Evolutionary conservation across 2,797 vertebrate genomes (phyloP), one percentile per base, ranked within the genome.

Genomic region (Rhinella marina): DNA sequence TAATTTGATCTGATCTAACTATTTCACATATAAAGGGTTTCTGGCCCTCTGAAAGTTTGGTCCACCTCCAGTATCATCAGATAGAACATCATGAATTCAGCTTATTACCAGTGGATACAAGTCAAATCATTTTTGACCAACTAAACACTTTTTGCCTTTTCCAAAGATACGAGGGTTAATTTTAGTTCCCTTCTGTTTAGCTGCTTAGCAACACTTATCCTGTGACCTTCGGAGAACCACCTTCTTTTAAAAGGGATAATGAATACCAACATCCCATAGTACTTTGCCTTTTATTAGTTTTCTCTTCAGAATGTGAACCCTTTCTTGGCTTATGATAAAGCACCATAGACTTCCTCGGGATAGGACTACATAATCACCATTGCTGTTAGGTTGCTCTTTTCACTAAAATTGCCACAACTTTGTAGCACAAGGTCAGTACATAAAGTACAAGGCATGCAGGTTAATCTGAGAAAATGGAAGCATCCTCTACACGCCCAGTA

Each of bases 121-220:
- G 84, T 59, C 90, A 90, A 87, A 90, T 81, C 10, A 61, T 88
- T 66, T 66, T 66, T 61, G n/a, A 90, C 81, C 92, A 61, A 77
- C 93, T 93, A 94, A 92, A 91, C 17, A 59, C 14, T 59, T 86
- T 85, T 79, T 54, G 52, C 52, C 92, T 90, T 91, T 93, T 94
- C 92, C 91, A 93, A 91, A 86, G 85, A 89, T 87, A 89, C 70
- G 70, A 84, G 72, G 91, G 95, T 95, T 96, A 96, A 96, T 95
- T 96, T 96, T 96, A 96, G 95, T 95, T 95, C 94, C 93, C 93
- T 94, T 94, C 94, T 95, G 93, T 95, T 95, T 96, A 95, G 95
- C 95, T 95, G 95, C 95, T 95, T 95, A 95, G 95, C 95, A 95
- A 95, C 95, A 94, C 94, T 95, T 96, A 95, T 95, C 95, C 95